Evolutionary conservation across 2,113 vertebrate species (phyloP).

Genomic region (Manacus vitellinus): DNA sequence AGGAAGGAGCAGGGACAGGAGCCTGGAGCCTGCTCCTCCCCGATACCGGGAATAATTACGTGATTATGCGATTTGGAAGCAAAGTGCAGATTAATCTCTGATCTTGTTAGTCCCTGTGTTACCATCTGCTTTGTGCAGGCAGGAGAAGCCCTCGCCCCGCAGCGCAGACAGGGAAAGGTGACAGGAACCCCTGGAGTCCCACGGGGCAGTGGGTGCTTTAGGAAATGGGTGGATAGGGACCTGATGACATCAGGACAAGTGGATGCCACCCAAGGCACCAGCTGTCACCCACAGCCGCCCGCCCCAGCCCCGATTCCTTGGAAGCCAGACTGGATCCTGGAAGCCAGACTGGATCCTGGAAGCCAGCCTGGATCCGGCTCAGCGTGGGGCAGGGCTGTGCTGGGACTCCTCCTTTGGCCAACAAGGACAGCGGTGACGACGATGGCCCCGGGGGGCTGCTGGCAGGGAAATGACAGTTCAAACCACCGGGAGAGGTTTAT

Average conservation of each 20-base stretch:
- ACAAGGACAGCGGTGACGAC: neutral
- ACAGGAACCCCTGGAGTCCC: neutral
- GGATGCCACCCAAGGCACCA: neutral
- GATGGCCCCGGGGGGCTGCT: neutral
- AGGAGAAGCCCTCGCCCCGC: neutral
- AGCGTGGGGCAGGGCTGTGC: neutral
- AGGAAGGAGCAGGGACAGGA: neutral
- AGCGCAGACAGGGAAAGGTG: neutral
- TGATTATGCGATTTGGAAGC: slow-evolving; percentile 39
- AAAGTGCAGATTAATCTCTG: slow-evolving; percentile 55
- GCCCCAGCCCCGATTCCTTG: slow-evolving; percentile 10
- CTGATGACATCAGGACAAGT: neutral
- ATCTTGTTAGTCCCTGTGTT: slow-evolving; percentile 32
- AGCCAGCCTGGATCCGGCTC: slow-evolving; percentile 28
- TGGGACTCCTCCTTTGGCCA: slow-evolving; percentile 55
- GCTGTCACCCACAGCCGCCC: neutral
- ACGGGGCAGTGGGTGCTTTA: neutral
- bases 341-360: slow-evolving; percentile 27
- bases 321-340: slow-evolving; percentile 31
- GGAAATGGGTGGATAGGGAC: rapidly evolving
- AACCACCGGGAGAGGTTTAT: neutral
- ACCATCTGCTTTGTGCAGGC: slow-evolving; percentile 45
- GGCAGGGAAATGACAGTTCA: neutral
- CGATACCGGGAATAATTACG: slow-evolving; percentile 10
- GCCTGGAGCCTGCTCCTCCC: neutral